Evolutionary conservation across 2,888 invertebrate species (phyloP), one percentile per base, ranked within the genome.

Genomic region (Spodoptera exigua): DNA sequence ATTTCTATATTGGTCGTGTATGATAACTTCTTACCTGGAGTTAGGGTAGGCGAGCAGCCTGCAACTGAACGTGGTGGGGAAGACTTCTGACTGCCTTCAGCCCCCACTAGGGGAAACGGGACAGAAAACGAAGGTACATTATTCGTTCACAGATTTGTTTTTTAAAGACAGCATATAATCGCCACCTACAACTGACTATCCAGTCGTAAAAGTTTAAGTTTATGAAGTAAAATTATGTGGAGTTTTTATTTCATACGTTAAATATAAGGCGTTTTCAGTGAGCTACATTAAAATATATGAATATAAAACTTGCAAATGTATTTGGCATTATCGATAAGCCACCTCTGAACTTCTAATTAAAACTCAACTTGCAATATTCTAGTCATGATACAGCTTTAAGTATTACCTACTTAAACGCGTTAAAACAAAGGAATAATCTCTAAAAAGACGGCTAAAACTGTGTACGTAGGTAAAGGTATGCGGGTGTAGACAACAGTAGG

Each of bases 31-130:
- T 68, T 68, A 71, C 68, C 68, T 71, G 72, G 72, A 12, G 59
- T 59, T 9, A 46, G 67, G 41, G 48, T 71, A 68, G 72, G 60
- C 49, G 72, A 32, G 66, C 66, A 71, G 35, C 72, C 68, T 66
- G 72, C 52, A 17, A 68, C 53, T 14, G 66, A 68, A 47, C 17
- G 59, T 7, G 68, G 72, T 59, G 68, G 72, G 36, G 68, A 59
- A 36, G 72, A 34, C 39, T 59, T 71, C 49, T 36, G 72, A 10
- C 68, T 54, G 66, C 66, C 53, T 21, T 71, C 68, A 59, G 72
- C 66, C 59, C 68, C 72, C 45, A 41, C 68, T 68, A 54, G 68
- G 72, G 72, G 66, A 71, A 71, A 68, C n/a, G 37, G 53, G 49
- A 68, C 72, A 68, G 36, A 71, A 68, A 65, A 7, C 71, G 34